Evolutionary conservation across 30 jellyfish, hydroid and myxozoan species (phyloP), one percentile per base, ranked within the genome.

Genomic region (Hydractinia symbiolongicarpus): DNA sequence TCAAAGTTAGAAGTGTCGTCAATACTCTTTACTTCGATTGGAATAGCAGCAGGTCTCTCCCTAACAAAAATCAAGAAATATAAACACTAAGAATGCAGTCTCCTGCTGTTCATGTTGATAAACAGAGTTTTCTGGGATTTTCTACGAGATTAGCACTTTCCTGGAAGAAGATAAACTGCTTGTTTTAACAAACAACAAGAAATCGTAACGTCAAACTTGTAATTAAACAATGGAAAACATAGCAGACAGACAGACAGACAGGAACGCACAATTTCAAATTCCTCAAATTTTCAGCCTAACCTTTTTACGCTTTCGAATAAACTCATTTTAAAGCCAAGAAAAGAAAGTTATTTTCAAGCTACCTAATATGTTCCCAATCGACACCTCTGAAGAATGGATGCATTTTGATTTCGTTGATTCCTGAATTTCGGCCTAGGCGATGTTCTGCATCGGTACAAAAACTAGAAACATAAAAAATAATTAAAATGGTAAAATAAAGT

Each of bases 1-100:
- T 94, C 99, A 72, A 88, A 94, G 73, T 94, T 88, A 20, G 97
- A 89, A 13, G 99, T 94, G 88, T 94, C 99, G 54, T 94, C 99
- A 67, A 94, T 94, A 50, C 98, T 84, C 78, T 88, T 94, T 62
- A 94, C 97, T 72, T 94, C 97, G 5, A 94, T 93, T 8, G 96
- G 99, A 40, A 94, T 94, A 15, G 99, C 99, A 13, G 99, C 89
- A 19, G 97, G 97, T 8, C 96, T 90, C n/a, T 94, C 97, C 55
- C 99, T 94, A 19, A 73, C 70, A 0, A 56, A 55, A 7, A 1
- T 6, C 20, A 16, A 66, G 60, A 52, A 85, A 76, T 6, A 72
- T 14, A 20, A 8, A 58, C 19, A 58, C 19, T 11, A 16, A 58
- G 69, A 58, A 16, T 58, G 15, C 19, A 58, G 69, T 16, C 15